These are phyloP conservation scores for Seladonia tumulorum DNA, from an alignment of 2,888 invertebrate species.

Conservation along the genomic window DNA sequence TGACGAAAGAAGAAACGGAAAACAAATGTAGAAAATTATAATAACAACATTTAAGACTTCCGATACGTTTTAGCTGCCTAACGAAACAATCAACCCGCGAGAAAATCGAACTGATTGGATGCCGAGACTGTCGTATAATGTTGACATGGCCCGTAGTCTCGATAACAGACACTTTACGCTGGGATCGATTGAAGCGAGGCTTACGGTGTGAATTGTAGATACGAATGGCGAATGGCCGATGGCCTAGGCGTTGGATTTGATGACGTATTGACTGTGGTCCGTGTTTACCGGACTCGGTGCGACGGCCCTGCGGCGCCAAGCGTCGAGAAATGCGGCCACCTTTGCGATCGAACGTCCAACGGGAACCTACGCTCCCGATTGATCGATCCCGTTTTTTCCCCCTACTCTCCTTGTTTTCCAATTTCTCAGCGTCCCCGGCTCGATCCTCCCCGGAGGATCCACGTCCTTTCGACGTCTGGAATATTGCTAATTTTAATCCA, in stretches of 20 bases:
- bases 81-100: not conserved
- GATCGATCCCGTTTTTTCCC: slow-evolving; percentile 51
- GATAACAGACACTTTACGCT: slow-evolving; percentile 19
- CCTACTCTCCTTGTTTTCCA: slow-evolving; percentile 35
- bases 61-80: not conserved
- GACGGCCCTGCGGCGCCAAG: slow-evolving; percentile 80
- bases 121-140: not conserved
- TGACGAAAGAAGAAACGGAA: too few relatives aligned
- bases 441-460: too few relatives aligned
- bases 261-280: slow-evolving; percentile 81
- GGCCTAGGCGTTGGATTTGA: slow-evolving; percentile 78
- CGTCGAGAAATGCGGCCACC: slow-evolving; percentile 77
- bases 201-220: slow-evolving; percentile 56
- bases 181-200: slow-evolving; percentile 57
- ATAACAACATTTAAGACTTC: too few relatives aligned
- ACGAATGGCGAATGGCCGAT: slow-evolving; percentile 58
- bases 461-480: too few relatives aligned
- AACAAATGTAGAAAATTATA: too few relatives aligned
- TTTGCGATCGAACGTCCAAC: slow-evolving; percentile 68
- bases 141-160: not conserved
- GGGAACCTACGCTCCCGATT: slow-evolving; percentile 42
- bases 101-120: not conserved
- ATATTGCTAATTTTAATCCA: not conserved
- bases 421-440: slow-evolving; percentile 33
- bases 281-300: slow-evolving; percentile 79